These are phyloP conservation scores for Scolanthus callimorphus DNA, from an alignment of 92 coral and sea anemone genomes.

Conservation along the genomic window DNA sequence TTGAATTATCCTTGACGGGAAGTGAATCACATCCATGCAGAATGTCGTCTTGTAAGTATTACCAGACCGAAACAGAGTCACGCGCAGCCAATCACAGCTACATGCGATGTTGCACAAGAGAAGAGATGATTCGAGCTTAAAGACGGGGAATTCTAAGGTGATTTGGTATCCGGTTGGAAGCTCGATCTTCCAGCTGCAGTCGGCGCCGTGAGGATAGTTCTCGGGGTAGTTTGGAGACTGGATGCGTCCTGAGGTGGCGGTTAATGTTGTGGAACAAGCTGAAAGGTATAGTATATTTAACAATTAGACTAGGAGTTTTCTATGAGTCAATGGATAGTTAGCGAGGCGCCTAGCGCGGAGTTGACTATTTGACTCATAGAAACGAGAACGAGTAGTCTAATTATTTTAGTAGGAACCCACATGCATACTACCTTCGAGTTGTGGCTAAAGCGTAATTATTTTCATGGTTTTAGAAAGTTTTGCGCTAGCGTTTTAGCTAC, in stretches of 20 bases:
- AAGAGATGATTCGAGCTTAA: slow-evolving; percentile 9
- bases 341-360: too few relatives aligned
- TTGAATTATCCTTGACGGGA: neutral
- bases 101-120: slow-evolving; percentile 5
- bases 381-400: too few relatives aligned
- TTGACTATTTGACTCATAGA: too few relatives aligned
- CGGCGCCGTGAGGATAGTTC: slow-evolving; percentile 8
- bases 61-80: neutral
- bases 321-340: too few relatives aligned
- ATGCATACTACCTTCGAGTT: too few relatives aligned
- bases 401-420: neutral
- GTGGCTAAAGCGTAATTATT: too few relatives aligned
- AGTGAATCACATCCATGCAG: neutral
- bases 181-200: slow-evolving; percentile 21
- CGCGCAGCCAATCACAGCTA: slow-evolving; percentile 17
- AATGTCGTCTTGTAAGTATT: neutral
- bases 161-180: slow-evolving; percentile 13
- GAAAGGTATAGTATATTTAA: too few relatives aligned
- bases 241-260: slow-evolving; percentile 18
- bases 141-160: slow-evolving; percentile 5
- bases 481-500: too few relatives aligned
- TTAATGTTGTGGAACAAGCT: slow-evolving; percentile 21
- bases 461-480: too few relatives aligned
- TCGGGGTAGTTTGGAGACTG: slow-evolving; percentile 28
- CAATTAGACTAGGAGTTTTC: too few relatives aligned